Conservation (phyloP, 2,888 invertebrate species). For the Cryptus armator region DNA sequence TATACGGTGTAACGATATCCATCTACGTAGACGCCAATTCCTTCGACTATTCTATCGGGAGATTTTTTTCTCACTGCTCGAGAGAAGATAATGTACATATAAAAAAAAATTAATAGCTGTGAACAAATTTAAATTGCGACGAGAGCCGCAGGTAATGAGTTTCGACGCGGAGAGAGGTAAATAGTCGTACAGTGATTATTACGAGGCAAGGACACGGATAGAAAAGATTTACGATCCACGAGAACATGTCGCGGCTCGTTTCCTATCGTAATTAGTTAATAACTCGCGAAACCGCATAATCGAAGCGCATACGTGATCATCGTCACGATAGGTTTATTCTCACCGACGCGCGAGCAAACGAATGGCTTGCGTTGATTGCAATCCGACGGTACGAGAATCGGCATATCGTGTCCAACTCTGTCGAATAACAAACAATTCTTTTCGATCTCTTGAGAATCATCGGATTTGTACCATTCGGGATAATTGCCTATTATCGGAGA, state of each 20-base stretch:
- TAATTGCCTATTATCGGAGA: slow-evolving; percentile 49
- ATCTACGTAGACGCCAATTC: slow-evolving; percentile 54
- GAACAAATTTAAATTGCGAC: neutral
- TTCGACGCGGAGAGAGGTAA: neutral
- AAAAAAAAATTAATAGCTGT: neutral
- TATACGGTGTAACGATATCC: slow-evolving; percentile 70
- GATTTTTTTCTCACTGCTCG: slow-evolving; percentile 41
- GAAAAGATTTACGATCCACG: slow-evolving; percentile 36
- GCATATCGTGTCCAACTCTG: slow-evolving; percentile 68
- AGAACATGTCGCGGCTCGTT: slow-evolving; percentile 2
- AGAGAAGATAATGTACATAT: neutral
- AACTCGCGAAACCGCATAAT: neutral
- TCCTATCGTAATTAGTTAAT: neutral
- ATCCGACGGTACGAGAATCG: slow-evolving; percentile 67
- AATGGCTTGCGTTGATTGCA: slow-evolving; percentile 67
- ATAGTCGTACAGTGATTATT: neutral
- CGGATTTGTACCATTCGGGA: slow-evolving; percentile 64
- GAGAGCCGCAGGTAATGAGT: neutral
- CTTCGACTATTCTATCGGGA: slow-evolving; percentile 48
- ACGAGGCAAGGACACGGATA: neutral
- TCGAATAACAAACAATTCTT: slow-evolving; percentile 71
- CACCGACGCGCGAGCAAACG: slow-evolving; percentile 69
- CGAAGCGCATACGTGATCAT: neutral
- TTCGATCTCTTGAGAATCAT: slow-evolving; percentile 23
- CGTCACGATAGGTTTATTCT: slow-evolving; percentile 42